phyloP scores from a whole-genome alignment of 2,797 vertebrate genomes.

The Rallus crepitans region DNA sequence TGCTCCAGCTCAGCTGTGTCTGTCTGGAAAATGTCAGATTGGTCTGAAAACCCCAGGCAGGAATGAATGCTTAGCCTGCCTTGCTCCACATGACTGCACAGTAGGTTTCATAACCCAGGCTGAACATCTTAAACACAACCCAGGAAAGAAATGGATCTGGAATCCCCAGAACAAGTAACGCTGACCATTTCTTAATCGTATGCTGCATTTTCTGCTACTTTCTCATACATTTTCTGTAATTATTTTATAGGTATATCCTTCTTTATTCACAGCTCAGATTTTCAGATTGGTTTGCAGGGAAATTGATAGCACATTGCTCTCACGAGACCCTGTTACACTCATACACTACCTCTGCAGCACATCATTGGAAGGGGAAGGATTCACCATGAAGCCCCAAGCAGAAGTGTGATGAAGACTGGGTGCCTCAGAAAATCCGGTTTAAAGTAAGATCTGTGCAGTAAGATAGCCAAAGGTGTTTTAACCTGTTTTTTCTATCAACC shows the following conservation, averaged over 20 bases:
- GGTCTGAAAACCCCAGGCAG: not conserved
- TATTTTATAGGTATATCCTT: not conserved
- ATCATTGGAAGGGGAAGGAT: accelerated
- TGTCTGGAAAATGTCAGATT: not conserved
- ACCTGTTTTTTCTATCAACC: accelerated
- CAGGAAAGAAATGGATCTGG: not conserved
- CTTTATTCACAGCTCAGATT: not conserved
- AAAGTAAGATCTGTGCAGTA: not conserved
- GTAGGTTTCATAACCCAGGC: not conserved
- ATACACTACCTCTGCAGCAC: not conserved
- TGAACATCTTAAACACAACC: not conserved
- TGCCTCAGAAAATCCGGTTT: not conserved
- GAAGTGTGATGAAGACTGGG: not conserved
- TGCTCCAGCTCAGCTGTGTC: not conserved
- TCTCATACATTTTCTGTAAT: not conserved
- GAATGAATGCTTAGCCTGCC: not conserved
- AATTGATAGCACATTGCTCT: not conserved
- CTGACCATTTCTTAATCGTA: not conserved
- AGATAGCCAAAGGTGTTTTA: not conserved
- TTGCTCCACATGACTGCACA: not conserved
- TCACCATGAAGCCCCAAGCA: not conserved
- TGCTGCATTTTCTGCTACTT: not conserved
- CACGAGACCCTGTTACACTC: accelerated
- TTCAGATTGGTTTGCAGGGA: not conserved
- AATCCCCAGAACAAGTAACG: not conserved